A percentile compares a stretch with the other conserved stretches of the same genome.
phyloP scores from a whole-genome alignment of 2,113 vertebrate genomes.

The Polypterus senegalus region DNA sequence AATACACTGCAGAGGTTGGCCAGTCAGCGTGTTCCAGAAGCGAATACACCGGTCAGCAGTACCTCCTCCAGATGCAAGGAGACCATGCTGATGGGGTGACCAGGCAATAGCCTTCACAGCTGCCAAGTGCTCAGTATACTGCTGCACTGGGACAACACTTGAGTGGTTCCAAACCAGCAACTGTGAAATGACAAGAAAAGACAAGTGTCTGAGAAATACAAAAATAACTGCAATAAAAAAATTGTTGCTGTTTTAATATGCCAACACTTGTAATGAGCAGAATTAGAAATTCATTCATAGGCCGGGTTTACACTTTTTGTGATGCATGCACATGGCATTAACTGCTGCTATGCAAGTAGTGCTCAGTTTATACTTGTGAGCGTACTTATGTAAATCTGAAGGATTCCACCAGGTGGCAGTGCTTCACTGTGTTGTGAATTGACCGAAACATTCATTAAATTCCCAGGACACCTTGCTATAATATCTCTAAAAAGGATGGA shows the following conservation, averaged over 20 bases:
- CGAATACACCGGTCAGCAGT: slow-evolving; percentile 95
- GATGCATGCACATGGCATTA: neutral
- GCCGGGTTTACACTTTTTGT: too few relatives aligned
- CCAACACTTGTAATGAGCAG: neutral
- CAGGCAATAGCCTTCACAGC: slow-evolving; percentile 96
- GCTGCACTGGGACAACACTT: slow-evolving; percentile 82
- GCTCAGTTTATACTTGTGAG: too few relatives aligned
- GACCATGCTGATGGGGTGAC: slow-evolving; percentile 93
- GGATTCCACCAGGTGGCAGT: too few relatives aligned
- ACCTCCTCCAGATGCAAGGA: slow-evolving; percentile 83
- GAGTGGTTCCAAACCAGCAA: slow-evolving; percentile 96
- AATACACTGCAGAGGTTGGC: slow-evolving; percentile 88
- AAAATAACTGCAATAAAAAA: neutral
- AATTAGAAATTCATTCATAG: too few relatives aligned
- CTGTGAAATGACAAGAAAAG: slow-evolving; percentile 32
- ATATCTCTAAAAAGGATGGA: too few relatives aligned
- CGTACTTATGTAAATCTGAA: too few relatives aligned
- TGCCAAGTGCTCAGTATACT: slow-evolving; percentile 92
- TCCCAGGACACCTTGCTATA: too few relatives aligned
- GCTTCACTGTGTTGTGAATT: too few relatives aligned
- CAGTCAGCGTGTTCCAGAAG: slow-evolving; percentile 96
- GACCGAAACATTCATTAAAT: too few relatives aligned
- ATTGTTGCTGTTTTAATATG: neutral
- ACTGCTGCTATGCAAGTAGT: neutral
- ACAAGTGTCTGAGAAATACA: neutral